Base-by-base conservation (phyloP, 2,888 invertebrate genomes). In the Argyra leucocephala region DNA sequence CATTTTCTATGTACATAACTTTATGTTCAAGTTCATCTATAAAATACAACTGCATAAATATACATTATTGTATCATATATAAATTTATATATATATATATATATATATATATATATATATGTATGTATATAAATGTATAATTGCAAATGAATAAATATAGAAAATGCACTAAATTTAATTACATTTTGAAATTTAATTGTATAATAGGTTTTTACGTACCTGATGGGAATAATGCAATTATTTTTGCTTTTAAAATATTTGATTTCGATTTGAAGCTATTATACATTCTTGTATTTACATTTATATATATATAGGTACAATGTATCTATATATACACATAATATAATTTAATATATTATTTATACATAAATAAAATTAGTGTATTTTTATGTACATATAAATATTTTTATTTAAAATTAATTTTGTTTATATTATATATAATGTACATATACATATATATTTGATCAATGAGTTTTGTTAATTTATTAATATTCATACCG, bases 151-250 rank as follows among this genome's bases (percentile, higher is more conserved):
- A 65, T 57, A 21, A 36, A 36, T 62, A 63, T 65, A 66, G 61
- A 48, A 36, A 58, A 65, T 22, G 67, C 65, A 63, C 75, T 72
- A 70, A 75, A 73, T 75, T 75, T 75, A 75, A 75, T 75, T 76
- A 75, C 74, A 75, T 74, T 75, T 74, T 69, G 48, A 48, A 48
- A 48, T 48, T 48, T 48, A 48, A 48, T 48, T 48, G 48, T 48
- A 48, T 48, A 48, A 48, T 48, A 48, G 48, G 18, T 48, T 48
- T 48, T 48, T 48, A 48, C 48, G 15, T 48, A 48, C 48, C 48
- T 48, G 48, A 48, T 48, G 48, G 48, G 48, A 48, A 48, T 48
- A 48, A 48, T 48, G 18, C 48, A 48, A 48, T 48, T 48, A 48
- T 48, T 18, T 48, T 48, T 48, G 48, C 48, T 48, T 48, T 48